phyloP scores from a whole-genome alignment of 2,113 vertebrate species.

The Sinocyclocheilus anshuiensis region DNA sequence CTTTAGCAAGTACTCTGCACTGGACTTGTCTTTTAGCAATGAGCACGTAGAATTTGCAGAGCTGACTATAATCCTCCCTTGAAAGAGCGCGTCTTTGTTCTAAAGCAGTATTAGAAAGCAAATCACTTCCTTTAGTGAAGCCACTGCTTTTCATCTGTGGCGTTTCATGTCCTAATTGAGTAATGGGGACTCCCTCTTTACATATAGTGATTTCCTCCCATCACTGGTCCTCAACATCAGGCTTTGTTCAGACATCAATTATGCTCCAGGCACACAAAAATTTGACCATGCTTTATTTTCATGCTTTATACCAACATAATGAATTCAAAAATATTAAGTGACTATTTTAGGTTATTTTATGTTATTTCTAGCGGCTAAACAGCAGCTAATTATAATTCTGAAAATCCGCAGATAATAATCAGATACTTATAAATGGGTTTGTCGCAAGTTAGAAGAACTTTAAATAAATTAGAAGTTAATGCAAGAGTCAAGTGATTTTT shows the following conservation, averaged over 20 bases:
- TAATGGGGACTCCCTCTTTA: slow-evolving; percentile 42
- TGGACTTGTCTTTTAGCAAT: slow-evolving; percentile 70
- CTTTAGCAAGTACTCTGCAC: slow-evolving; percentile 72
- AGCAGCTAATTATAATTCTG: too few species aligned
- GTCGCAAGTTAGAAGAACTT: too few species aligned
- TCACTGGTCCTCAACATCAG: not conserved
- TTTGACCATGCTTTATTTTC: not conserved
- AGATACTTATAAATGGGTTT: too few species aligned
- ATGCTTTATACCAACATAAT: not conserved
- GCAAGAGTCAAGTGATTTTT: too few species aligned
- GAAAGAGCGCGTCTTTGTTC: slow-evolving; percentile 70
- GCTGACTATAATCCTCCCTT: slow-evolving; percentile 76
- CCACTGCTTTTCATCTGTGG: slow-evolving; percentile 61
- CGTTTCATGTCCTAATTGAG: slow-evolving; percentile 60
- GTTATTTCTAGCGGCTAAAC: too few species aligned
- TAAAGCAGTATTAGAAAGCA: slow-evolving; percentile 64
- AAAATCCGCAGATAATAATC: too few species aligned
- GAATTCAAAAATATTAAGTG: not conserved
- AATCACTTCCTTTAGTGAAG: slow-evolving; percentile 68
- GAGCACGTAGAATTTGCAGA: slow-evolving; percentile 75
- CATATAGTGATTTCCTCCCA: slow-evolving; percentile 33
- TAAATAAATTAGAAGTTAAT: too few species aligned
- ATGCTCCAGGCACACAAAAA: not conserved
- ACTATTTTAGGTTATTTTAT: not conserved
- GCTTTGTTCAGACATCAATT: not conserved